Evolutionary conservation across 2,888 invertebrate genomes (phyloP).

Genomic region (Leptinotarsa peninsularis): DNA sequence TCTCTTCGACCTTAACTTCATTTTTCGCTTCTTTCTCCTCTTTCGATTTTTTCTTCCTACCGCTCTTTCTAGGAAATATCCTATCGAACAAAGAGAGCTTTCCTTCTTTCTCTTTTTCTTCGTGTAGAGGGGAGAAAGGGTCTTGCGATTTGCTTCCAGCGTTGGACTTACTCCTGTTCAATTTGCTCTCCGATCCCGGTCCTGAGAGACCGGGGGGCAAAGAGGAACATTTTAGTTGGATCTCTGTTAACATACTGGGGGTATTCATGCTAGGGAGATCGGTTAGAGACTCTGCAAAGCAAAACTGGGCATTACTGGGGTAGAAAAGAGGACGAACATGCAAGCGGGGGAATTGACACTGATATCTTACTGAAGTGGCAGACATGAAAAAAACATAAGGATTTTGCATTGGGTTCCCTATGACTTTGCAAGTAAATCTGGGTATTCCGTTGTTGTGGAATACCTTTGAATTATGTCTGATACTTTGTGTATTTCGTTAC

Average conservation of each 20-base stretch:
- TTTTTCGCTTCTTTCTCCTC: conserved; percentile 44
- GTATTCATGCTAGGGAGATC: conserved; percentile 62
- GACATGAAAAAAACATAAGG: neutral
- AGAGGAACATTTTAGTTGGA: conserved; percentile 74
- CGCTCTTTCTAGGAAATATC: conserved; percentile 76
- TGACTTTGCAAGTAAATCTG: too few species aligned
- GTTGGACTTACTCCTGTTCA: conserved; percentile 67
- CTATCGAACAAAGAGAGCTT: conserved; percentile 76
- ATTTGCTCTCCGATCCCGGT: conserved; percentile 67
- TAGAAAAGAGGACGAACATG: conserved; percentile 22
- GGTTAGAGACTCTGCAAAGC: conserved; percentile 64
- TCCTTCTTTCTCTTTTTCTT: conserved; percentile 60
- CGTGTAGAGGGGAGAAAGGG: conserved; percentile 54
- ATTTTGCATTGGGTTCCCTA: too few species aligned
- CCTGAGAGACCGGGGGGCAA: conserved; percentile 74
- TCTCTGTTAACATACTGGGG: conserved; percentile 61
- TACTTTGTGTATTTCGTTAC: too few species aligned
- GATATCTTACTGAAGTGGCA: neutral
- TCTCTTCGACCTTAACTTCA: conserved; percentile 63
- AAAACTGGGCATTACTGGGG: conserved; percentile 32
- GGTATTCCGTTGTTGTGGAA: too few species aligned
- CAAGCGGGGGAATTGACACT: neutral
- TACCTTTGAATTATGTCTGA: too few species aligned
- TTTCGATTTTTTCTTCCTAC: conserved; percentile 75
- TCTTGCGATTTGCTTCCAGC: conserved; percentile 64